Evolutionary conservation across 2,888 invertebrate genomes (phyloP).

Genomic region (Apamea monoglypha): DNA sequence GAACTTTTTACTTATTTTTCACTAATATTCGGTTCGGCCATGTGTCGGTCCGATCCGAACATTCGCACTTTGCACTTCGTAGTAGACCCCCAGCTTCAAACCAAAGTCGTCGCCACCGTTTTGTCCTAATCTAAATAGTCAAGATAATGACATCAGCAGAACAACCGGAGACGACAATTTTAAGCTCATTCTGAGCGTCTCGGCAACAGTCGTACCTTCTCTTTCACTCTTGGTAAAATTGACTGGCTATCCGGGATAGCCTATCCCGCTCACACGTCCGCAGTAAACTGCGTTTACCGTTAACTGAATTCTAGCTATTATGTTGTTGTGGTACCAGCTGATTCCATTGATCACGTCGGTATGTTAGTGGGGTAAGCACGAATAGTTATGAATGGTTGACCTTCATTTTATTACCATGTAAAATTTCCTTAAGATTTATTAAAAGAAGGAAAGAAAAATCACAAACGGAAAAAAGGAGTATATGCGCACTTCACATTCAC

Average conservation of each 20-base stretch:
- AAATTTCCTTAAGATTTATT: neutral
- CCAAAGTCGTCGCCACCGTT: slow-evolving; percentile 8
- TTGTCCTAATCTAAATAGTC: slow-evolving; percentile 23
- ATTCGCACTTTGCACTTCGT: too few relatives aligned
- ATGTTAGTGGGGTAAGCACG: neutral
- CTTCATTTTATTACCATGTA: neutral
- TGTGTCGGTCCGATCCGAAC: too few relatives aligned
- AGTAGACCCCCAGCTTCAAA: neutral
- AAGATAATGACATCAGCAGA: slow-evolving; percentile 50
- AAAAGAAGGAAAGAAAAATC: neutral
- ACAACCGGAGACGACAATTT: slow-evolving; percentile 58
- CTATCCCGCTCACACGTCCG: slow-evolving; percentile 38
- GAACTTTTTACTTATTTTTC: too few relatives aligned
- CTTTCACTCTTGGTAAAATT: slow-evolving; percentile 6
- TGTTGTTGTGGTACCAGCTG: slow-evolving; percentile 46
- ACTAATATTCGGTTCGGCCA: too few relatives aligned
- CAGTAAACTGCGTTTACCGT: slow-evolving; percentile 52
- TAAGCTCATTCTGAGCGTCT: slow-evolving; percentile 20
- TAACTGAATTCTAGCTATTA: slow-evolving; percentile 54
- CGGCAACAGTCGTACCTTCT: neutral
- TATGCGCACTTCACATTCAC: too few relatives aligned
- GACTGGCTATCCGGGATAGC: too few relatives aligned
- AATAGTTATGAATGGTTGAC: neutral
- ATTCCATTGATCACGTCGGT: slow-evolving; percentile 40
- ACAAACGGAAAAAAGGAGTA: neutral